Conservation (phyloP, 2,113 vertebrate species). For the Paramormyrops kingsleyae region DNA sequence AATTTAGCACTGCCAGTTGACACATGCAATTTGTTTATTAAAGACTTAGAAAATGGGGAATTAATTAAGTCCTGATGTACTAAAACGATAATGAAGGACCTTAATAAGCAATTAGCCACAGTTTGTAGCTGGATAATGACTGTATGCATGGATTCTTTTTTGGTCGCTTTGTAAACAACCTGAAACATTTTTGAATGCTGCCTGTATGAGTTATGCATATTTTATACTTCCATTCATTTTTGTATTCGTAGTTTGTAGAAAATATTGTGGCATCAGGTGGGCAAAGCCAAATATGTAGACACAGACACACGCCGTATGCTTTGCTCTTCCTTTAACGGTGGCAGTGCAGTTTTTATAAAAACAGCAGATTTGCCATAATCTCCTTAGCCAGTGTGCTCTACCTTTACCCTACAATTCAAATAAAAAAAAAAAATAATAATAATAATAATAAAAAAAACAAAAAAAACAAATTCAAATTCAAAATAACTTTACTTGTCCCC, state of each 20-base stretch:
- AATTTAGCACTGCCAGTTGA: slow-evolving; percentile 30
- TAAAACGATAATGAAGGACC: slow-evolving; percentile 19
- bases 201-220: background rate
- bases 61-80: slow-evolving; percentile 32
- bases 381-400: background rate
- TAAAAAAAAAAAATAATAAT: too few relatives aligned
- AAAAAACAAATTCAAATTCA: too few relatives aligned
- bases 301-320: background rate
- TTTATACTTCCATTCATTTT: background rate
- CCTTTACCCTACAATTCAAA: background rate
- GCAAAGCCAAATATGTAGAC: background rate
- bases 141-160: background rate
- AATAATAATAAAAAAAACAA: too few relatives aligned
- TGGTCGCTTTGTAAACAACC: background rate
- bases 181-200: background rate
- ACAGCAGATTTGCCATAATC: background rate
- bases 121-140: slow-evolving; percentile 24
- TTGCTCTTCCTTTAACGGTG: background rate
- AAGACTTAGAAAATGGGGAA: slow-evolving; percentile 21
- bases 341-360: background rate
- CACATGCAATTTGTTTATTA: slow-evolving; percentile 38
- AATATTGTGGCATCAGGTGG: background rate
- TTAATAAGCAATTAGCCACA: slow-evolving; percentile 21
- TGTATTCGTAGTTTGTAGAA: background rate
- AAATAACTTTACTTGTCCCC: too few relatives aligned